Evolutionary conservation across 2,113 vertebrate species (phyloP).

Genomic region (Varanus komodoensis): DNA sequence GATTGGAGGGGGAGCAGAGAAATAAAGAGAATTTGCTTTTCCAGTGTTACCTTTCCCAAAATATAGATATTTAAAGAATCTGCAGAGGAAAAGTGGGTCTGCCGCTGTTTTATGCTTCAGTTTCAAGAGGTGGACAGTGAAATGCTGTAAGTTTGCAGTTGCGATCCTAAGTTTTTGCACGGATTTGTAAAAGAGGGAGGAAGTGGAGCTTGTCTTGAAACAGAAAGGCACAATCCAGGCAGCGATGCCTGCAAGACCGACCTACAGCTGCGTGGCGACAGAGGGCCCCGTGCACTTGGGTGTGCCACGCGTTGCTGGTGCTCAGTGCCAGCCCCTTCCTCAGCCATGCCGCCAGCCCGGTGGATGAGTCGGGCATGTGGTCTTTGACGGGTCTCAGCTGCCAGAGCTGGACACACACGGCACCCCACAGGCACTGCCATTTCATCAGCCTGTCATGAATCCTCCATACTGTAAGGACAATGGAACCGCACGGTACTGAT

Average conservation of each 20-base stretch:
- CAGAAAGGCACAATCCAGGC: background rate
- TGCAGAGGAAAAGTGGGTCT: background rate
- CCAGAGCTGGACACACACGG: background rate
- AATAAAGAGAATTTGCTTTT: background rate
- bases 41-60: background rate
- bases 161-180: no score
- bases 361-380: no score
- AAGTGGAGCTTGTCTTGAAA: background rate
- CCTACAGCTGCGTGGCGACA: background rate
- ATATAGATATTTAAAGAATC: background rate
- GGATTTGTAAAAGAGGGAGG: background rate
- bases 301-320: background rate
- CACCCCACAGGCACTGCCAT: background rate
- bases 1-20: background rate
- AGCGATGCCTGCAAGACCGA: no score
- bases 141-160: background rate
- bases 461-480: background rate
- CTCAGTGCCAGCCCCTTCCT: background rate
- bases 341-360: background rate
- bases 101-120: background rate
- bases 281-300: no score
- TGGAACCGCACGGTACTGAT: no score
- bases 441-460: background rate
- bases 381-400: background rate
- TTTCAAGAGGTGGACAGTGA: background rate